Conservation (phyloP, 2,113 vertebrate species). For the Bos javanicus region DNA sequence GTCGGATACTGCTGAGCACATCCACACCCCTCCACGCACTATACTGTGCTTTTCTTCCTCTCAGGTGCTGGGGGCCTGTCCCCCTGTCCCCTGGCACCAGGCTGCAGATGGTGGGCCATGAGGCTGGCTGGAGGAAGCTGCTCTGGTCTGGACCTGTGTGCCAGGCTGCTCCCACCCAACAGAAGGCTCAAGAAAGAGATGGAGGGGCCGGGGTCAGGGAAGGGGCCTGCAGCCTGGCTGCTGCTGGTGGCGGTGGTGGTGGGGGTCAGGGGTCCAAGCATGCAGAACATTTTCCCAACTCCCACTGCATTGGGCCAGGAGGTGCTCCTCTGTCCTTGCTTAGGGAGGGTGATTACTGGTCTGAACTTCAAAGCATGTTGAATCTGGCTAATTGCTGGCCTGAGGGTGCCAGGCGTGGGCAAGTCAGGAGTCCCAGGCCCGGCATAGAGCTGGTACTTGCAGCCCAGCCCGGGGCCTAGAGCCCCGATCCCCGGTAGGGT, state of each 20-base stretch:
- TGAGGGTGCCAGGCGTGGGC: conserved; percentile 34
- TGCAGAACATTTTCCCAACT: background rate
- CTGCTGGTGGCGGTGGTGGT: background rate
- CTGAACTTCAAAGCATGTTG: conserved; percentile 52
- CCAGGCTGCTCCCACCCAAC: background rate
- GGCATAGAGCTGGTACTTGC: background rate
- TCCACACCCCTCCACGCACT: background rate
- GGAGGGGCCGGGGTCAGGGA: background rate
- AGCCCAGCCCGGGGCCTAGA: background rate
- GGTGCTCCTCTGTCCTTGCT: background rate
- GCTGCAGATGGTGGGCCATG: background rate
- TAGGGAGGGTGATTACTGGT: conserved; percentile 55
- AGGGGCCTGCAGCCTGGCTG: background rate
- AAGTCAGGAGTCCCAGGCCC: background rate
- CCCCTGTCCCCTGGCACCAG: background rate
- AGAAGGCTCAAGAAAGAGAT: background rate
- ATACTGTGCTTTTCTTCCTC: background rate
- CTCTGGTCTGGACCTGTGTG: background rate
- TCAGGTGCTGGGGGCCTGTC: background rate
- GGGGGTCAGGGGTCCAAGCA: background rate
- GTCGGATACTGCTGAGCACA: background rate
- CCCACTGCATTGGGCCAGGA: background rate
- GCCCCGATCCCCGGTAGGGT: background rate
- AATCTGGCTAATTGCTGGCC: conserved; percentile 48
- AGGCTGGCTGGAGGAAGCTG: background rate